Base-by-base conservation (phyloP, 2,888 invertebrate species). In the Tenodera sinensis region DNA sequence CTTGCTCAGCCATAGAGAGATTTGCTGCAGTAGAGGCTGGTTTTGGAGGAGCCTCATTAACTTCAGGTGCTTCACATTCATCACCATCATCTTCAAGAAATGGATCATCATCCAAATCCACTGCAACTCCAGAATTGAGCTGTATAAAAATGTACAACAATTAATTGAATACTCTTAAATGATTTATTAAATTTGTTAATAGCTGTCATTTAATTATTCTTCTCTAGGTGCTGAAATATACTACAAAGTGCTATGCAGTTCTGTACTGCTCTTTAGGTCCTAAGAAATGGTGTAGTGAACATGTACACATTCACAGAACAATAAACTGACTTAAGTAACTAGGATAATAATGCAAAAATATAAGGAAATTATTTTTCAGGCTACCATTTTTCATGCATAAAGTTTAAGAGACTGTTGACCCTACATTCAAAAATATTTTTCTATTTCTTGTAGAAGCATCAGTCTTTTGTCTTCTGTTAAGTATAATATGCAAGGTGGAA, bases 1-100 rank as follows among this genome's bases (percentile, higher is more conserved):
- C 96, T 95, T 96, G 94, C 90, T 93, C 93, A 12, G 93, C 92
- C 90, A 90, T 90, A 25, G 90, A 89, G 20, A 90, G 87, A 71
- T 71, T 71, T 71, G 54, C 25, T 25, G 84, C 71, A 54, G 83
- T 30, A 15, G 71, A n/a, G 6, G 83, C 42, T 15, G 81, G 82
- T 34, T 90, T 88, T 4, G 86, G 20, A 12, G 89, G 90, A 8
- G 89, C 90, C 34, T 90, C 91, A 0, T 89, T 87, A 27, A 90
- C 91, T 14, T 34, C 83, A 0, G 15, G 71, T 30, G 14, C 42
- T 1, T 28, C 86, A 71, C 25, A 71, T 27, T 91, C 91, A 8
- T 90, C 91, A 71, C 91, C 91, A n/a, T 91, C 90, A 28, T 89
- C 90, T 27, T 89, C 47, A 27, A 90, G 83, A 83, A 90, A 90